phyloP scores from a whole-genome alignment of 2,888 invertebrate species.

The Noctua comes region DNA sequence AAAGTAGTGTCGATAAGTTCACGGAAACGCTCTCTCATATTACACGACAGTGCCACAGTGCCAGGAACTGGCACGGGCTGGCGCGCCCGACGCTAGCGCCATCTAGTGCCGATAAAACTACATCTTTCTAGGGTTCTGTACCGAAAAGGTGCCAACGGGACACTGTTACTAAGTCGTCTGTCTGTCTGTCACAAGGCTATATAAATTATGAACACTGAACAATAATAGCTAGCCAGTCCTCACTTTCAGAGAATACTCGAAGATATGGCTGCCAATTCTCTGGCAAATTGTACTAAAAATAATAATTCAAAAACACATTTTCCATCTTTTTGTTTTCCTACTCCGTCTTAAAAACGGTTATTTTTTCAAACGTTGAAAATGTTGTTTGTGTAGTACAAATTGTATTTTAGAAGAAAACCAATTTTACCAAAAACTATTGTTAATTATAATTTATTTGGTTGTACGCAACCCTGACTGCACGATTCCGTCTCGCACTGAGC shows the following conservation, averaged over 20 bases:
- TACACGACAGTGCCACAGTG: conserved; percentile 44
- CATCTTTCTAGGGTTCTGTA: conserved; percentile 25
- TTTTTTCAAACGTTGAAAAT: neutral
- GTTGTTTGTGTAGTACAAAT: neutral
- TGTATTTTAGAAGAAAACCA: neutral
- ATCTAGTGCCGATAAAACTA: conserved; percentile 55
- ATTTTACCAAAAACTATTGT: neutral
- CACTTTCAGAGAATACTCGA: neutral
- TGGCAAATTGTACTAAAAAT: no score
- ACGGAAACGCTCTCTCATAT: conserved; percentile 30
- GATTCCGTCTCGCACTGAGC: neutral
- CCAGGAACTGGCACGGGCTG: conserved; percentile 29
- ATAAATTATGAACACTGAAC: neutral
- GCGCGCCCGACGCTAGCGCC: conserved; percentile 41
- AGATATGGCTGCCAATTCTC: neutral
- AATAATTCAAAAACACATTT: no score
- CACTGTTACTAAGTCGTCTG: neutral
- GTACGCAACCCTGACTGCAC: neutral
- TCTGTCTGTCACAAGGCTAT: neutral
- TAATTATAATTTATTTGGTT: neutral
- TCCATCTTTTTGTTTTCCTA: no score
- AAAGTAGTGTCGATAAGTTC: conserved; percentile 45
- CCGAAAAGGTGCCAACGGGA: neutral
- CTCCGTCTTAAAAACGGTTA: neutral
- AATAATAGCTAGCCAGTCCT: no score